Conservation (phyloP, 2,888 invertebrate species). For the Eupithecia vulgata region DNA sequence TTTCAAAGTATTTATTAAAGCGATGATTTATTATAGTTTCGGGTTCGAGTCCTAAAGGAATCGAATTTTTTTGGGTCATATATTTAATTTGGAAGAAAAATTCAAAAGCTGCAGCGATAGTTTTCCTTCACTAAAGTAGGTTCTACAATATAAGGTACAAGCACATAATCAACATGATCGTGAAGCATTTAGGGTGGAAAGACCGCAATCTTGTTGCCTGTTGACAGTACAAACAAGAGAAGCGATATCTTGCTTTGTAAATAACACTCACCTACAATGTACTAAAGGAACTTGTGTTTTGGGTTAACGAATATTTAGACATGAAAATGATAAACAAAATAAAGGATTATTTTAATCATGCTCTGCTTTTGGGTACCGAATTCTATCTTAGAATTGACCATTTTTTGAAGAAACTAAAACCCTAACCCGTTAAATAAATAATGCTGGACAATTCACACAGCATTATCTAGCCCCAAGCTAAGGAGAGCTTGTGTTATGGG, state of each 20-base stretch:
- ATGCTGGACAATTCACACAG: too few species aligned
- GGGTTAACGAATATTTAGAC: background rate
- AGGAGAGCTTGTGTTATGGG: too few species aligned
- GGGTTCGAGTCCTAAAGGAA: too few species aligned
- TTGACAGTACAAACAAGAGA: slow-evolving; percentile 60
- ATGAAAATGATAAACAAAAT: background rate
- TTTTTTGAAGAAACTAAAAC: too few species aligned
- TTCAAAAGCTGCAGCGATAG: background rate
- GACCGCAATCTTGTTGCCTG: slow-evolving; percentile 55
- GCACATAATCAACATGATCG: slow-evolving; percentile 7
- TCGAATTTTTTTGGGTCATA: too few species aligned
- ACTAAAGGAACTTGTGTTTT: slow-evolving; percentile 32
- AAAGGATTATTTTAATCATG: background rate
- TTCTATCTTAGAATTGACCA: too few species aligned
- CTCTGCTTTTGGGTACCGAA: background rate
- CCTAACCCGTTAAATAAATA: too few species aligned
- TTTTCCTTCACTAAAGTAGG: background rate
- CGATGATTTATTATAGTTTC: too few species aligned
- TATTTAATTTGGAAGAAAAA: background rate
- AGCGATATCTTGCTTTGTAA: slow-evolving; percentile 58
- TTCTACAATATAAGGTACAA: background rate
- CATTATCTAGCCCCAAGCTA: too few species aligned
- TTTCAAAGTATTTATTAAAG: too few species aligned
- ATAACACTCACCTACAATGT: slow-evolving; percentile 46
- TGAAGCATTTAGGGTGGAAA: slow-evolving; percentile 26